Base-by-base conservation (phyloP, 2,113 vertebrate species). In the Macquaria australasica region DNA sequence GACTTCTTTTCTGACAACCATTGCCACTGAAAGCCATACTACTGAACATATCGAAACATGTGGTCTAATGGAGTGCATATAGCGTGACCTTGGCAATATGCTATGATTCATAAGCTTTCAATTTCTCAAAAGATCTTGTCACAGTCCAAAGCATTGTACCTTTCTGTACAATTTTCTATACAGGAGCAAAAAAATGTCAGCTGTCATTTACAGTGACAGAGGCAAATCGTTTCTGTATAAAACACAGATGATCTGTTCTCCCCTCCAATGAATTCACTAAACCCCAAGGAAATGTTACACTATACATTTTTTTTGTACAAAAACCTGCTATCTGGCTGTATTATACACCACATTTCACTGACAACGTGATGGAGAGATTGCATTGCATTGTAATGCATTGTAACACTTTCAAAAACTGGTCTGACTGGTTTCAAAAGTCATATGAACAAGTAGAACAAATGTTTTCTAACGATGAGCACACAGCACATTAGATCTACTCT, bases 111-210 rank as follows among this genome's bases (percentile, higher is more conserved):
- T 18, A 23, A 1, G 12, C 43, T 68, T 23, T 53, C 67, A 68
- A 5, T 53, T 50, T 78, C 9, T 79, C 55, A 39, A 12, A 45
- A 25, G 48, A 25, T 20, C 45, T 41, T 34, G 43, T 51, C 15
- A 77, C 18, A 31, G 15, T 83, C 31, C n/a, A 73, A 28, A 70
- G 15, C 15, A 31, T n/a, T 59, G 62, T 48, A 69, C 58, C 18
- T 67, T 73, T 71, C 56, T 23, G 1, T 37, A 39, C 59, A 67
- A 39, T 79, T 43, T 79, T 77, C 79, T 70, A 5, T 55, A 63
- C 50, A 75, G 6, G 12, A 31, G 8, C 20, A 7, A 39, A 53
- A 53, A 82, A 69, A 86, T 86, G 66, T 76, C 77, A 76, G 58
- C 64, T 82, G 74, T 73, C 81, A 82, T 72, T 66, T 73, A 79